Evolutionary conservation across 2,888 invertebrate species (phyloP).

Genomic region (Acanthoscelides obtectus): DNA sequence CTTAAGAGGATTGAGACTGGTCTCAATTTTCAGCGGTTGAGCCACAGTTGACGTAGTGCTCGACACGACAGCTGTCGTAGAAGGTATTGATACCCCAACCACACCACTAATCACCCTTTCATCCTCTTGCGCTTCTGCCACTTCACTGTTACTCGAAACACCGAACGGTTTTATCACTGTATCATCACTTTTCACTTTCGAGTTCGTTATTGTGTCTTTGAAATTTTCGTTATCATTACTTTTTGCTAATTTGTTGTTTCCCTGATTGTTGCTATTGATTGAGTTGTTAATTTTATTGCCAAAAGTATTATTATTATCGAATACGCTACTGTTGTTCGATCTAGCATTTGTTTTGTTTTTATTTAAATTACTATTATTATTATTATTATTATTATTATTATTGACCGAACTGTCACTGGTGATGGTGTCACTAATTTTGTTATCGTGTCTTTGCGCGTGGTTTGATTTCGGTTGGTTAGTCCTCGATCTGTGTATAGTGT

Average conservation of each 20-base stretch:
- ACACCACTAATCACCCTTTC: conserved; percentile 2
- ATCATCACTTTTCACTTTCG: background rate
- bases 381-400: conserved; percentile 10
- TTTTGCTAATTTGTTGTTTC: conserved; percentile 1
- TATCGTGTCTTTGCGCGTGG: conserved; percentile 21
- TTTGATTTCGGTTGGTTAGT: conserved; percentile 25
- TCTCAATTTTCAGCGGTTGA: conserved; percentile 44
- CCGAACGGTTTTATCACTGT: background rate
- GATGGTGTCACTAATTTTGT: conserved; percentile 25
- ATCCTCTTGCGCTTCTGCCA: background rate
- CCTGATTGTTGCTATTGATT: background rate
- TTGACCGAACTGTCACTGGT: conserved; percentile 14
- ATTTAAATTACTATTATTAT: conserved; percentile 1
- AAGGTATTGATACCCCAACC: conserved; percentile 21
- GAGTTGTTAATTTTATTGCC: background rate
- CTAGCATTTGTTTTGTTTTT: background rate
- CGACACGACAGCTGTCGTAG: conserved; percentile 41
- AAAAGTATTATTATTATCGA: background rate
- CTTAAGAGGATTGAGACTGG: conserved; percentile 32
- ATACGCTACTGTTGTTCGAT: background rate
- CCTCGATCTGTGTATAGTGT: conserved; percentile 28
- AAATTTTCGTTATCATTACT: background rate
- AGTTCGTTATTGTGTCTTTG: background rate
- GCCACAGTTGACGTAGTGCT: conserved; percentile 44
- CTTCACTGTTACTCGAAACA: background rate